Percentiles rank a stretch among this genome's conserved stretches.
Evolutionary conservation across 2,113 vertebrate species (phyloP).

Genomic region (Nothoprocta perdicaria): DNA sequence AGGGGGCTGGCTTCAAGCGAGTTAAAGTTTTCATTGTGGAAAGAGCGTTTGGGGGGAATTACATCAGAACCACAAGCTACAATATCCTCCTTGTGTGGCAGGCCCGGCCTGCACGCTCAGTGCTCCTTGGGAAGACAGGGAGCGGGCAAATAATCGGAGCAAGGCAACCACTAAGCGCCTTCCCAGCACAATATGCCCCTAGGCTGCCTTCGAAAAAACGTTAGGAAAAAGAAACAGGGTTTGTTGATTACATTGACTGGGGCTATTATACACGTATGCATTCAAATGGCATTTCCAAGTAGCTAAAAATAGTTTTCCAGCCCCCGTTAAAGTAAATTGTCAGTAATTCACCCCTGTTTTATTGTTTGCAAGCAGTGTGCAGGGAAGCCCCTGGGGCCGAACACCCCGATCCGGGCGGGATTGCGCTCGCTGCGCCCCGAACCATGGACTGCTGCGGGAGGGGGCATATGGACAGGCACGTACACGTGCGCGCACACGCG

Average conservation of each 20-base stretch:
- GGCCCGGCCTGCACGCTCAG: neutral
- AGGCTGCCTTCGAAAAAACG: neutral
- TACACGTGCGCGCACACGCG: too few species aligned
- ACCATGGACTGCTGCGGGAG: too few species aligned
- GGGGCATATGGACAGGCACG: too few species aligned
- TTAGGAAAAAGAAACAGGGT: neutral
- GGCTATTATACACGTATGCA: neutral
- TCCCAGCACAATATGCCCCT: neutral
- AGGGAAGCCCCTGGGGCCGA: neutral
- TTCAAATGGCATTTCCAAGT: neutral
- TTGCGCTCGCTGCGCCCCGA: neutral
- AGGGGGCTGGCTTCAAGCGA: neutral
- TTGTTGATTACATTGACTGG: neutral
- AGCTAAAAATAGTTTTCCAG: neutral
- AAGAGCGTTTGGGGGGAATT: slow-evolving; percentile 20
- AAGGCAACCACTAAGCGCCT: rapidly evolving
- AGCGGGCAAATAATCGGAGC: neutral
- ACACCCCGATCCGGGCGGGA: neutral
- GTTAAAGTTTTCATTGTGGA: slow-evolving; percentile 28
- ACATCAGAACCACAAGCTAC: slow-evolving; percentile 39
- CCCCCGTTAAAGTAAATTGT: neutral
- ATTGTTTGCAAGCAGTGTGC: neutral
- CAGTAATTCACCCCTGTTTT: neutral
- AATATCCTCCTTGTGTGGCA: neutral
- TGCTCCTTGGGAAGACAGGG: neutral